Evolutionary conservation across 2,797 vertebrate species (phyloP).

Genomic region (Betta splendens): DNA sequence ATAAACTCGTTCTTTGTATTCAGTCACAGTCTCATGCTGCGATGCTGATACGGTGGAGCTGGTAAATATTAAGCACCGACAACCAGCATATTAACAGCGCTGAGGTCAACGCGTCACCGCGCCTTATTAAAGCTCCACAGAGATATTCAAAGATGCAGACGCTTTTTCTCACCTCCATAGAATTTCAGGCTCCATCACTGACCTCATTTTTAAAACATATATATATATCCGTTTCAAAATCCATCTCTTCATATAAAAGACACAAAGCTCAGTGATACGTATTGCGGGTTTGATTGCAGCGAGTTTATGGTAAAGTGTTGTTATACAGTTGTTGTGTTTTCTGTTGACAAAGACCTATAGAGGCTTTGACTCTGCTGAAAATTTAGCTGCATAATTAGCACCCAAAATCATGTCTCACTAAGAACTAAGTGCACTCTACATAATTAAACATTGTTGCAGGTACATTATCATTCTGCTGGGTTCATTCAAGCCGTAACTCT

Average conservation of each 20-base stretch:
- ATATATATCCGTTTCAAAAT: background rate
- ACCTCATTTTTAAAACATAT: background rate
- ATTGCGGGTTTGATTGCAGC: background rate
- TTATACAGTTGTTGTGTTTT: conserved; percentile 7
- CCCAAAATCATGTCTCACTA: conserved; percentile 24
- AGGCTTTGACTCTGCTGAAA: conserved; percentile 38
- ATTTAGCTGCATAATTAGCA: conserved; percentile 42
- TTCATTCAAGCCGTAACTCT: conserved; percentile 43
- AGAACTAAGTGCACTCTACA: conserved; percentile 56
- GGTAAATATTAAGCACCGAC: too few relatives aligned
- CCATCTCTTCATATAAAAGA: background rate
- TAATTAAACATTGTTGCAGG: conserved; percentile 53
- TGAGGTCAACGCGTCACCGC: too few relatives aligned
- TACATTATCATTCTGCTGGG: conserved; percentile 45
- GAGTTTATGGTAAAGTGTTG: conserved; percentile 3
- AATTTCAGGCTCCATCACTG: background rate
- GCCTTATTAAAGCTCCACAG: background rate
- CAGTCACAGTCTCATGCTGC: too few relatives aligned
- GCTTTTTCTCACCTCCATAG: background rate
- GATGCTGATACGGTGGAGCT: background rate
- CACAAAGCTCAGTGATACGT: background rate
- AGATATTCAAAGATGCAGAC: background rate
- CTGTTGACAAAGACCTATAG: conserved; percentile 8
- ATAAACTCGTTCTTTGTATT: background rate
- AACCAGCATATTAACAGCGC: too few relatives aligned